Conservation (phyloP, 92 coral and sea anemone genomes). For the Galaxea fascicularis region DNA sequence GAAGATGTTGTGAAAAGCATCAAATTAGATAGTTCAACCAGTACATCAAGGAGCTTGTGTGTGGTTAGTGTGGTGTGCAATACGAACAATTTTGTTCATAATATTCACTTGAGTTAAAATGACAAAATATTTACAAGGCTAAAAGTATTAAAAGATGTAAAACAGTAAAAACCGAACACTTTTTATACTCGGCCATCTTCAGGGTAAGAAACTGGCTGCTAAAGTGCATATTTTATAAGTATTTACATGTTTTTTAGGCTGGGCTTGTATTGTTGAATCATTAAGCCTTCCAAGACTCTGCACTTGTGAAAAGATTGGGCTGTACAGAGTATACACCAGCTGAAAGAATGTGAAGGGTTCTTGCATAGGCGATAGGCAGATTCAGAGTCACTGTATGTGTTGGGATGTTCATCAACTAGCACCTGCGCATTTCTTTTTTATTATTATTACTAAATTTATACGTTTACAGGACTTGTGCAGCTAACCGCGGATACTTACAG, state of each 20-base stretch:
- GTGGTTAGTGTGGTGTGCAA: too few relatives aligned
- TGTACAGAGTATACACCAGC: not conserved
- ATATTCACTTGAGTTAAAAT: not conserved
- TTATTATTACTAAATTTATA: too few relatives aligned
- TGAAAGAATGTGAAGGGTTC: not conserved
- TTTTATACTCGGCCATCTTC: not conserved
- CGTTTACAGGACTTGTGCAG: too few relatives aligned
- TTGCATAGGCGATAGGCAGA: too few relatives aligned
- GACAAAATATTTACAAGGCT: too few relatives aligned
- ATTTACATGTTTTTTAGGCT: not conserved
- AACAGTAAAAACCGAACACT: not conserved
- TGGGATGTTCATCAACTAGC: too few relatives aligned
- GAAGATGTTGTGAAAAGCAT: too few relatives aligned
- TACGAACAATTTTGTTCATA: not conserved
- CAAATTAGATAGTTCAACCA: too few relatives aligned
- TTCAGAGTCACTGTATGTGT: too few relatives aligned
- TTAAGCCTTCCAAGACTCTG: not conserved
- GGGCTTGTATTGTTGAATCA: not conserved
- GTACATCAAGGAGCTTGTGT: too few relatives aligned
- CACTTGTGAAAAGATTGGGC: not conserved
- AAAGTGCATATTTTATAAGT: not conserved
- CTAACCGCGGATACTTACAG: too few relatives aligned
- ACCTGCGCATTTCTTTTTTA: too few relatives aligned
- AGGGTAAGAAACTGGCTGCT: not conserved
- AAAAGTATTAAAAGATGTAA: not conserved